Conservation (phyloP, 1,140 invertebrate species). For the Bombus cullumanus region DNA sequence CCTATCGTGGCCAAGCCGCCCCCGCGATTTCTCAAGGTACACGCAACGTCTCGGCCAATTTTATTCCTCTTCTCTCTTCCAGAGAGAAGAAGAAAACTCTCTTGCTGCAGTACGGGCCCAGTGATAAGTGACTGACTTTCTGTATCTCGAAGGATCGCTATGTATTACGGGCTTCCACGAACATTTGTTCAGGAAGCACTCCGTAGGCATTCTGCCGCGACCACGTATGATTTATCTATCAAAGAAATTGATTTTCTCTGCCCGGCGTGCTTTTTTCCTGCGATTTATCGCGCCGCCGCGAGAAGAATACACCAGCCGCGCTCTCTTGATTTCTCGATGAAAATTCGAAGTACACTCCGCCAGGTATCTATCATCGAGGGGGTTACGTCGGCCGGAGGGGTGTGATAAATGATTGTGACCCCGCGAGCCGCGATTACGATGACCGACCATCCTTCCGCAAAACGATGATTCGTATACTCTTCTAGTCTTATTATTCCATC, state of each 20-base stretch:
- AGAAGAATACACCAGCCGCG: constrained; percentile 31
- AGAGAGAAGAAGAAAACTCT: constrained; percentile 26
- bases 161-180: constrained; percentile 56
- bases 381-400: not conserved
- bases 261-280: constrained; percentile 35
- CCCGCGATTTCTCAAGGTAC: constrained; percentile 49
- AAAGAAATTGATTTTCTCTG: constrained; percentile 46
- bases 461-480: not conserved
- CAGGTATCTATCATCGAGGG: constrained; percentile 49
- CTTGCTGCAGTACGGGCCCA: not conserved
- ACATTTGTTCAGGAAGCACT: constrained; percentile 54
- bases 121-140: constrained; percentile 56
- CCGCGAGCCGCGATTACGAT: constrained; percentile 9
- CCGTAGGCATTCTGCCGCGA: constrained; percentile 37
- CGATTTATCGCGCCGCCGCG: constrained; percentile 53
- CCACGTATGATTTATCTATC: constrained; percentile 51
- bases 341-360: constrained; percentile 31
- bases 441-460: not conserved
- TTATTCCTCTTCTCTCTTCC: constrained; percentile 21
- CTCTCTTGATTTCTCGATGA: constrained; percentile 45
- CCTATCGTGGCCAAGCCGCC: not conserved
- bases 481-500: not conserved
- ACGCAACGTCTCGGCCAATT: constrained; percentile 13
- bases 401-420: constrained; percentile 37
- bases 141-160: constrained; percentile 49